A percentile compares a stretch with the other conserved stretches of the same genome.
phyloP scores from a whole-genome alignment of 1,140 invertebrate genomes.

The Stratiolaelaps scimitus region DNA sequence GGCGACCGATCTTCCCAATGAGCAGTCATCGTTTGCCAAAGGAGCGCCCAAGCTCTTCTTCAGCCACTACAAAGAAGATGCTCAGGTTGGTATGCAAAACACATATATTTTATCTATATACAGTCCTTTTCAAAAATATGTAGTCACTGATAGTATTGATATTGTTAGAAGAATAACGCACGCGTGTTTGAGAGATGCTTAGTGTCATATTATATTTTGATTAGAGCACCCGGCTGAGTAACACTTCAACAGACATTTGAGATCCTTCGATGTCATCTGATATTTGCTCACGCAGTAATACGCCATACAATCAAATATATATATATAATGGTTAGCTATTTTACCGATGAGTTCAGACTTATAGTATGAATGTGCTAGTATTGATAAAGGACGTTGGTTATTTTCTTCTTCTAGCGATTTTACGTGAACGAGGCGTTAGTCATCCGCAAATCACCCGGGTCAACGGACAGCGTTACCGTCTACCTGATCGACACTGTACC shows the following conservation, averaged over 20 bases:
- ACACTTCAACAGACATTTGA: too few species aligned
- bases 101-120: too few species aligned
- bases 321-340: not conserved
- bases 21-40: not conserved
- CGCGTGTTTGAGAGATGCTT: too few species aligned
- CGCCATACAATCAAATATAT: too few species aligned
- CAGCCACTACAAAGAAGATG: not conserved
- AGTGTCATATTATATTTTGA: too few species aligned
- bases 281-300: too few species aligned
- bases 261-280: too few species aligned
- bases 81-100: too few species aligned
- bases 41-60: not conserved
- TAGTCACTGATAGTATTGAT: too few species aligned
- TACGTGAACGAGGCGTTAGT: slow-evolving; percentile 17
- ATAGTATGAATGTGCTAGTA: not conserved
- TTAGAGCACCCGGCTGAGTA: too few species aligned
- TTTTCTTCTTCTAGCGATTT: not conserved
- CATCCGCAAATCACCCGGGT: slow-evolving; percentile 1
- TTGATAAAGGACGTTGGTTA: not conserved
- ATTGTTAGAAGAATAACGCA: too few species aligned
- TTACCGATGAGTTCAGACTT: not conserved
- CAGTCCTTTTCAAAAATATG: too few species aligned
- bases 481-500: slow-evolving; percentile 18
- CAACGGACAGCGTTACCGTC: not conserved
- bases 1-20: not conserved